A percentile compares a stretch with the other conserved stretches of the same genome.
phyloP scores from a whole-genome alignment of 2,113 vertebrate genomes.

The Chaenocephalus aceratus region DNA sequence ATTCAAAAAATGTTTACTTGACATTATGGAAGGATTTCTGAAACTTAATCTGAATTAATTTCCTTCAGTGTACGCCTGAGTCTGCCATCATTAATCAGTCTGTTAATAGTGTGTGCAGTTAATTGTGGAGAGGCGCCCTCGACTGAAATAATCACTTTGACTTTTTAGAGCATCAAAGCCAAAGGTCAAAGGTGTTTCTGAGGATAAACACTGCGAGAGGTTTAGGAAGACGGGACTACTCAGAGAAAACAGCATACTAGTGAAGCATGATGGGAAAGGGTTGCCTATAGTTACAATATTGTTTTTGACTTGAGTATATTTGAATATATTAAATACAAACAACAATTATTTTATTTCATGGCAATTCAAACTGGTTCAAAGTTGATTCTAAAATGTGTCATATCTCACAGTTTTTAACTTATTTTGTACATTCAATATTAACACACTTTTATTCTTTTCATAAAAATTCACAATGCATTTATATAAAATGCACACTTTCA shows the following conservation, averaged over 20 bases:
- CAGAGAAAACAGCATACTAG: neutral
- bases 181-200: constrained; percentile 71
- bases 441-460: no score
- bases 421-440: no score
- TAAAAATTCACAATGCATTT: neutral
- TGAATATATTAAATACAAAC: neutral
- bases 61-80: constrained; percentile 8
- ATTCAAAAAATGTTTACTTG: constrained; percentile 56
- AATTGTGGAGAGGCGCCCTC: constrained; percentile 68
- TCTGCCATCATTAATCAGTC: constrained; percentile 68
- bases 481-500: neutral
- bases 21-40: constrained; percentile 41
- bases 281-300: neutral
- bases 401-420: neutral
- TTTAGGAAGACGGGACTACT: neutral
- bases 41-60: constrained; percentile 38
- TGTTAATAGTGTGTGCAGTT: constrained; percentile 55
- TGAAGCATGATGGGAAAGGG: constrained; percentile 30
- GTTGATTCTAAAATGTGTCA: neutral
- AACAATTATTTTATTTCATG: neutral
- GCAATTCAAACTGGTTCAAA: neutral
- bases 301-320: neutral
- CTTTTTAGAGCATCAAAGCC: constrained; percentile 64
- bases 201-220: constrained; percentile 45
- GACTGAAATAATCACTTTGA: constrained; percentile 68